A percentile compares a stretch with the other conserved stretches of the same genome.
These are phyloP conservation scores for Bostrychus sinensis DNA, from an alignment of 2,113 vertebrate genomes.

Conservation along the genomic window DNA sequence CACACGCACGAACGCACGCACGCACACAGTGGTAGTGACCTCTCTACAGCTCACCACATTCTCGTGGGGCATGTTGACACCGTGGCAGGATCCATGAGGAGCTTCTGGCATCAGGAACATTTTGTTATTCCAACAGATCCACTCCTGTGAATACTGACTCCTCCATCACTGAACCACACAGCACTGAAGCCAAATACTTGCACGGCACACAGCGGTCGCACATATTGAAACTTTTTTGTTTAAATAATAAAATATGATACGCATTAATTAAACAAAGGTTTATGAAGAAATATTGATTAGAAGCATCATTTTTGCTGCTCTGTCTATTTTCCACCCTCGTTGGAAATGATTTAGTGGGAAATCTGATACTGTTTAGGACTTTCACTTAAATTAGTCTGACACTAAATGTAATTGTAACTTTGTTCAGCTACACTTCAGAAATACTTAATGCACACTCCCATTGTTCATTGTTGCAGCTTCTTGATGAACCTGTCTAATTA, in stretches of 20 bases:
- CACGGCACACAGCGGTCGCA: constrained; percentile 42
- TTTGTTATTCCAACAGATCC: constrained; percentile 70
- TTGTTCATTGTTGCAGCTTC: constrained; percentile 8
- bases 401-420: constrained; percentile 43
- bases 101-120: constrained; percentile 64
- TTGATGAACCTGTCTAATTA: constrained; percentile 59
- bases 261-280: too few relatives aligned
- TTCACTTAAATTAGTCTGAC: not conserved
- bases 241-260: too few relatives aligned
- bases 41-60: constrained; percentile 69
- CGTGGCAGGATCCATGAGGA: constrained; percentile 65
- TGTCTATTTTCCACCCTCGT: too few relatives aligned
- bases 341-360: too few relatives aligned
- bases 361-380: too few relatives aligned
- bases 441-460: too few relatives aligned
- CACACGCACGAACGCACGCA: constrained; percentile 17
- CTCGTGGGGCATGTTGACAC: constrained; percentile 69
- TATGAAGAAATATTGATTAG: too few relatives aligned
- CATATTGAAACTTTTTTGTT: too few relatives aligned
- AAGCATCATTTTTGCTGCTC: too few relatives aligned
- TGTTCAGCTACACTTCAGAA: too few relatives aligned
- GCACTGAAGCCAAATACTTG: constrained; percentile 51
- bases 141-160: constrained; percentile 54
- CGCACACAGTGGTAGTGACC: constrained; percentile 23
- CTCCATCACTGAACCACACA: constrained; percentile 50